Percentiles rank a stretch among this genome's conserved stretches.
Conservation (phyloP, 2,888 invertebrate species). For the Stramonita haemastoma region DNA sequence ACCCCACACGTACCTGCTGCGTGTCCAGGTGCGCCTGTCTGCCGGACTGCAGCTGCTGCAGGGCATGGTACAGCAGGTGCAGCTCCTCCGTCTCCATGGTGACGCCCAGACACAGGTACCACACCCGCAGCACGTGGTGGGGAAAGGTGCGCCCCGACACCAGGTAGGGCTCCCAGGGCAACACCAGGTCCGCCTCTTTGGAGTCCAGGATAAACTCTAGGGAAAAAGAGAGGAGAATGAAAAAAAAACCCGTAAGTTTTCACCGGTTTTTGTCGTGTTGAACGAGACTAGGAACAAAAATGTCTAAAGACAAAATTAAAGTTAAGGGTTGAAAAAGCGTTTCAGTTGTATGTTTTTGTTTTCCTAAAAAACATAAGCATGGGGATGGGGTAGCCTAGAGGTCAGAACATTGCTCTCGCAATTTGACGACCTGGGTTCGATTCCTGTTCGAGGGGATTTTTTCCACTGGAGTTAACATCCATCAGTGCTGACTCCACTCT, state of each 20-base stretch:
- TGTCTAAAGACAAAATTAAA: no score
- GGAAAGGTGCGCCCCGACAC: constrained; percentile 69
- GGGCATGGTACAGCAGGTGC: constrained; percentile 65
- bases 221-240: constrained; percentile 16
- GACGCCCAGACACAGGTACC: constrained; percentile 65
- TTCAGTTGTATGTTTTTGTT: no score
- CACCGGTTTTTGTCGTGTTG: no score
- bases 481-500: no score
- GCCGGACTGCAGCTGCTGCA: constrained; percentile 64
- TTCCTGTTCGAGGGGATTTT: no score
- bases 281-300: no score
- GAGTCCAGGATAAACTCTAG: constrained; percentile 69
- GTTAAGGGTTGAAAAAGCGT: no score
- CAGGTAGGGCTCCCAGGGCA: constrained; percentile 70
- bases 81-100: constrained; percentile 65
- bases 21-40: constrained; percentile 64
- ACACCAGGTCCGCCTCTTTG: constrained; percentile 63
- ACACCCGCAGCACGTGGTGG: constrained; percentile 66
- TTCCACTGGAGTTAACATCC: no score
- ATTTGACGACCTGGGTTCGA: no score
- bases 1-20: constrained; percentile 56
- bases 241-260: not conserved
- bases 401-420: no score
- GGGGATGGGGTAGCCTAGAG: no score
- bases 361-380: no score